Percentiles rank a stretch among this genome's conserved stretches.
Conservation (phyloP, 2,113 vertebrate genomes). For the Silurus asotus region DNA sequence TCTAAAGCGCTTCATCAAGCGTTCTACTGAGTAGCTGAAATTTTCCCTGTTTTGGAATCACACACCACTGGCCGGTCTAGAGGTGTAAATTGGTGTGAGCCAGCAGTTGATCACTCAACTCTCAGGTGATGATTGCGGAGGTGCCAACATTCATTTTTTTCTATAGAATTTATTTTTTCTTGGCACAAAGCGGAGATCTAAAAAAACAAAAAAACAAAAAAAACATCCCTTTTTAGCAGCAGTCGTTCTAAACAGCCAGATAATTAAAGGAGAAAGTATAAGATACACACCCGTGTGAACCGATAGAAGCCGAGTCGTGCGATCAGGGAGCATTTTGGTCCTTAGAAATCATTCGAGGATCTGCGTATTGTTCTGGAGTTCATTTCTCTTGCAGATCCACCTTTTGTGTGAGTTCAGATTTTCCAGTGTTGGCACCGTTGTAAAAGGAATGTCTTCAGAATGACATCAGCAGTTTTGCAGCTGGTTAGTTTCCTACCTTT, state of each 20-base stretch:
- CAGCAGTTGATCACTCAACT: background rate
- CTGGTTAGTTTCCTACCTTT: background rate
- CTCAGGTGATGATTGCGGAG: constrained; percentile 4
- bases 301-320: background rate
- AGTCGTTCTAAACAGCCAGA: background rate
- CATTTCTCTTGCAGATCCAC: no score
- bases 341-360: background rate
- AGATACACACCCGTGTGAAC: background rate
- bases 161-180: background rate
- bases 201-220: background rate
- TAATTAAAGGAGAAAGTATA: background rate
- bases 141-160: background rate
- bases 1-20: background rate
- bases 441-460: background rate
- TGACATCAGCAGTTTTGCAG: background rate
- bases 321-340: background rate
- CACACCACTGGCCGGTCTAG: background rate
- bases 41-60: background rate
- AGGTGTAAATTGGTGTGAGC: constrained; percentile 7
- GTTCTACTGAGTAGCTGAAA: background rate
- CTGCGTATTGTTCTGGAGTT: background rate
- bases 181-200: background rate
- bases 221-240: background rate
- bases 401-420: background rate
- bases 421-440: background rate